Evolutionary conservation across 2,888 invertebrate species (phyloP).

Genomic region (Tenthredo scrophulariae): DNA sequence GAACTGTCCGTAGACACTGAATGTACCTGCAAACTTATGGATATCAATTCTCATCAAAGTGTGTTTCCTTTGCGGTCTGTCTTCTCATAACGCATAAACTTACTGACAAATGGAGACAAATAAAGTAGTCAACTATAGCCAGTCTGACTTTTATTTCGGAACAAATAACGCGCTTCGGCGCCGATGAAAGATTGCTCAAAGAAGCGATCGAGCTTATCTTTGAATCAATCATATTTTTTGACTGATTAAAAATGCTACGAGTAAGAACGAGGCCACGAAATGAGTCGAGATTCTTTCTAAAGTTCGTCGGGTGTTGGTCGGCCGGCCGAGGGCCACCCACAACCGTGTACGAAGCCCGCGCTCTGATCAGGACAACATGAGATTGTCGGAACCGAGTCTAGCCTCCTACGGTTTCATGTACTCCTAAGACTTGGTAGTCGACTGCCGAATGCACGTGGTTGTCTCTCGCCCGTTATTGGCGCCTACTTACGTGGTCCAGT

Average conservation of each 20-base stretch:
- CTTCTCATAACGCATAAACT: background rate
- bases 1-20: background rate
- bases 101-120: background rate
- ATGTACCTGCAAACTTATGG: background rate
- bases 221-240: background rate
- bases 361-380: conserved; percentile 71
- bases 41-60: background rate
- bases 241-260: background rate
- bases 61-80: background rate
- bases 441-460: conserved; percentile 77
- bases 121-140: background rate
- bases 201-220: background rate
- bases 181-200: background rate
- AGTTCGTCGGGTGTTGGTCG: conserved; percentile 29
- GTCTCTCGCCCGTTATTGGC: conserved; percentile 65
- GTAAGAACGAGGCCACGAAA: background rate
- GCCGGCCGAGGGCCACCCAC: conserved; percentile 72
- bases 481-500: conserved; percentile 55
- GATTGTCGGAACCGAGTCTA: conserved; percentile 13
- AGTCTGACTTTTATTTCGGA: background rate
- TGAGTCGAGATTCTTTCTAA: background rate
- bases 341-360: conserved; percentile 77
- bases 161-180: background rate
- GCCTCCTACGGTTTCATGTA: conserved; percentile 58
- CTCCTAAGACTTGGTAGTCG: conserved; percentile 67